Evolutionary conservation across 2,797 vertebrate species (phyloP), one percentile per base, ranked within the genome.

Genomic region (Emydoidea blandingii): DNA sequence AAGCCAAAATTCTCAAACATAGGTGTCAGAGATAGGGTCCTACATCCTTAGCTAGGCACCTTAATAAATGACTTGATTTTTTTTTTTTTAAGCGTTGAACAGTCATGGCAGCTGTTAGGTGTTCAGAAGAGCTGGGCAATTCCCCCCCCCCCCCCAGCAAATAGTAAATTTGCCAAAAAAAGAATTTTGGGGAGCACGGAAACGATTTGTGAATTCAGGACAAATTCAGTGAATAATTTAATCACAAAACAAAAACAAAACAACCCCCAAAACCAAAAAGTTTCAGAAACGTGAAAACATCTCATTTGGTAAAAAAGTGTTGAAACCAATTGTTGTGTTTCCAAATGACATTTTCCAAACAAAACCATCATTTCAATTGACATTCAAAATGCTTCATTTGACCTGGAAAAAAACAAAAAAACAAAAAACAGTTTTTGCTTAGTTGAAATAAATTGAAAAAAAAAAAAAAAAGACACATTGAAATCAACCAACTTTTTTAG

Each of bases 1-100:
- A 86, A 80, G 1, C 8, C 8, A 0, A 0, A 1, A 1, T 81
- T 47, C 15, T 52, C 62, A 19, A 37, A 47, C 21, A 25, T 0
- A 37, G 23, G 0, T 18, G 21, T 11, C 72, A 9, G 5, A 27
- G 56, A 41, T 29, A 68, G 31, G 41, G 27, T 41, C 19, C 5
- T 57, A 47, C 25, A 6, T 18, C 15, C 49, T 23, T 16, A 6
- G 18, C 41, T 14, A 81, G 62, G 21, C n/a, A 19, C 1, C 23
- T 76, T 76, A 47, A 47, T 76, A 47, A 76, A 47, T 10, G 2
- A 18, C n/a, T 31, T 18, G 5, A 41, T 59, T 91, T 47, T 65
- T 59, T 65, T 59, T 41, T 59, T 59, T 59, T 29, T 11, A 59
- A 65, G 7, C 8, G 34, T 65, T n/a, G 29, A 12, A 31, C 18